Percentiles rank a stretch among this genome's conserved stretches.
Evolutionary conservation across 2,888 invertebrate species (phyloP).

Genomic region (Epistrophella euchroma): DNA sequence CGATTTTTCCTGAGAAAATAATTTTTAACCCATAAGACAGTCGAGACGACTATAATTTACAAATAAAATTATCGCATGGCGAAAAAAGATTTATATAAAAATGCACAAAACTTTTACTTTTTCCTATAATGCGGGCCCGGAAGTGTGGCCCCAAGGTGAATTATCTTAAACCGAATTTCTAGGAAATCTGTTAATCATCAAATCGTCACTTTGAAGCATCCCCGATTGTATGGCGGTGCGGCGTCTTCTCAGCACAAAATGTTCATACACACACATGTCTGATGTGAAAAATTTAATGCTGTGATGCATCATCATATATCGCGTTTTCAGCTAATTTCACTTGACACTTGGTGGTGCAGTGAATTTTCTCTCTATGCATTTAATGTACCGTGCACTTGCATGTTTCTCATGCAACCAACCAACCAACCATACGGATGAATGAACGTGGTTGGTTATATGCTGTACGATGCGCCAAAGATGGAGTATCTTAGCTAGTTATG

Average conservation of each 20-base stretch:
- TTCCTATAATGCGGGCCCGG: constrained; percentile 56
- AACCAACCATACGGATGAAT: constrained; percentile 43
- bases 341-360: constrained; percentile 47
- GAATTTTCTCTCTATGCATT: constrained; percentile 41
- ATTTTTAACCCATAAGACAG: constrained; percentile 7
- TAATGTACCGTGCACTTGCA: background rate
- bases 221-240: no score
- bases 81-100: background rate
- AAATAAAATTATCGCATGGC: constrained; percentile 33
- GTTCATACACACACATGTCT: background rate
- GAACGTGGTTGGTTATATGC: constrained; percentile 39
- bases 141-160: constrained; percentile 53
- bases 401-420: constrained; percentile 26
- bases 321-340: constrained; percentile 51
- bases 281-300: constrained; percentile 18
- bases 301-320: constrained; percentile 25
- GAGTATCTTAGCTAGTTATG: constrained; percentile 51
- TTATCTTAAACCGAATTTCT: constrained; percentile 65
- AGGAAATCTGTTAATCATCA: constrained; percentile 64
- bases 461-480: constrained; percentile 44
- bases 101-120: constrained; percentile 65
- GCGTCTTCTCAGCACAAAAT: constrained; percentile 23
- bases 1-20: constrained; percentile 50
- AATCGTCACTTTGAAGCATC: constrained; percentile 54
- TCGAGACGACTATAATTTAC: constrained; percentile 43